These are phyloP conservation scores for Prietella phreatophila DNA, from an alignment of 2,113 vertebrate species.

Conservation along the genomic window DNA sequence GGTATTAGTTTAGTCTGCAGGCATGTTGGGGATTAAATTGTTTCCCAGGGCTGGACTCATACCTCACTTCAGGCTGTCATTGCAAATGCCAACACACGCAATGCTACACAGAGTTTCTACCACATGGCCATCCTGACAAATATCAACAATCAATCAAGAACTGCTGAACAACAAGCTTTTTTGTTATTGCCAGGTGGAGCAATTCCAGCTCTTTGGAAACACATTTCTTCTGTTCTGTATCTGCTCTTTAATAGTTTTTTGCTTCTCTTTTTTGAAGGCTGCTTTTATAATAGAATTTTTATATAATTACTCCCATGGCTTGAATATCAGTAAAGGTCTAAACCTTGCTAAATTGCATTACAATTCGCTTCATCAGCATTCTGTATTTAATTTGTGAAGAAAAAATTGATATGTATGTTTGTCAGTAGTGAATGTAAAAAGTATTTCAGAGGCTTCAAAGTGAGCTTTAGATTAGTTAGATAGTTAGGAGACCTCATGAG, in stretches of 20 bases:
- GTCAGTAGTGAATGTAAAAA: background rate
- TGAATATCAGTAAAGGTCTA: conserved; percentile 10
- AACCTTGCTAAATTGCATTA: background rate
- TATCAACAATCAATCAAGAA: conserved; percentile 44
- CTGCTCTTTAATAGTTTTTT: conserved; percentile 41
- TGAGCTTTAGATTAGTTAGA: background rate
- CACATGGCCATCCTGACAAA: conserved; percentile 31
- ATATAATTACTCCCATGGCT: conserved; percentile 28
- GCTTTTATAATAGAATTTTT: background rate
- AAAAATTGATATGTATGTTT: background rate
- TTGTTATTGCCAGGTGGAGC: conserved; percentile 41
- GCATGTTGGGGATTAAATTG: background rate
- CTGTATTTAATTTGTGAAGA: background rate
- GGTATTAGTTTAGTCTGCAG: conserved; percentile 49
- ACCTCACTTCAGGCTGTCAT: conserved; percentile 33
- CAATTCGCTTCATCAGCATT: background rate
- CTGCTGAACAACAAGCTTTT: conserved; percentile 46
- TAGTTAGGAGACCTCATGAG: background rate
- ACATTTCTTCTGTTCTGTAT: background rate
- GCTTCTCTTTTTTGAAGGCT: conserved; percentile 21
- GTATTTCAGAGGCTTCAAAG: background rate
- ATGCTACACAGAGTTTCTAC: conserved; percentile 43
- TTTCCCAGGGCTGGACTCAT: conserved; percentile 39
- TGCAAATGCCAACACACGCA: conserved; percentile 26
- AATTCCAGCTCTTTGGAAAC: conserved; percentile 30